Evolutionary conservation across 1,140 invertebrate species (phyloP).

Genomic region (Daktulosphaira vitifoliae): DNA sequence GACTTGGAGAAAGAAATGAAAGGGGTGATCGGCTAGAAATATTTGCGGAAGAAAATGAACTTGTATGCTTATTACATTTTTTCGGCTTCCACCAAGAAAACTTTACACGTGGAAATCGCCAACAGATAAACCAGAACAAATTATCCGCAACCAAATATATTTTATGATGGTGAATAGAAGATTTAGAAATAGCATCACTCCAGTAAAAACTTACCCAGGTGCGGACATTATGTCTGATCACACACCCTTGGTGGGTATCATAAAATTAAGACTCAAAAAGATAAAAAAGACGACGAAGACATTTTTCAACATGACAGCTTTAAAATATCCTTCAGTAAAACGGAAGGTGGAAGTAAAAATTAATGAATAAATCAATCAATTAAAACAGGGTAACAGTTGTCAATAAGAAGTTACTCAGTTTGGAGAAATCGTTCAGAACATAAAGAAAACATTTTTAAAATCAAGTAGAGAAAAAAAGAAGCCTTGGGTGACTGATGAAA

Average conservation of each 20-base stretch:
- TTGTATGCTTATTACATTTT: constrained; percentile 41
- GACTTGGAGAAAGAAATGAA: constrained; percentile 40
- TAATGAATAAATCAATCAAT: constrained; percentile 32
- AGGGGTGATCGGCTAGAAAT: constrained; percentile 40
- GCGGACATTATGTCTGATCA: constrained; percentile 40
- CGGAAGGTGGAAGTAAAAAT: constrained; percentile 1
- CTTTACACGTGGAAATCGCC: constrained; percentile 43
- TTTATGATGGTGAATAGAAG: constrained; percentile 40
- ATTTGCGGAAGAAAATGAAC: constrained; percentile 41
- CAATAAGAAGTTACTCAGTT: constrained; percentile 9
- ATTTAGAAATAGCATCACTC: constrained; percentile 40
- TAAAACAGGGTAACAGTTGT: constrained; percentile 7
- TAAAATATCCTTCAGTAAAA: constrained; percentile 15
- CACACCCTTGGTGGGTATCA: constrained; percentile 38
- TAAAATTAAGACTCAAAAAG: constrained; percentile 31
- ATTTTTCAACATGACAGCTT: constrained; percentile 11
- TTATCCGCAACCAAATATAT: constrained; percentile 43
- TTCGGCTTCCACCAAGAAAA: constrained; percentile 39
- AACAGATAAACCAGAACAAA: constrained; percentile 33
- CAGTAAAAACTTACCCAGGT: constrained; percentile 38
- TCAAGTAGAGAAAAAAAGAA: constrained; percentile 19
- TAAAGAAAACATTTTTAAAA: background rate
- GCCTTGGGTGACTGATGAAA: constrained; percentile 38
- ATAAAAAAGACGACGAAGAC: background rate
- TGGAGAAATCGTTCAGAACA: constrained; percentile 16